phyloP scores from a whole-genome alignment of 2,888 invertebrate genomes.

The Notocelia uddmanniana region DNA sequence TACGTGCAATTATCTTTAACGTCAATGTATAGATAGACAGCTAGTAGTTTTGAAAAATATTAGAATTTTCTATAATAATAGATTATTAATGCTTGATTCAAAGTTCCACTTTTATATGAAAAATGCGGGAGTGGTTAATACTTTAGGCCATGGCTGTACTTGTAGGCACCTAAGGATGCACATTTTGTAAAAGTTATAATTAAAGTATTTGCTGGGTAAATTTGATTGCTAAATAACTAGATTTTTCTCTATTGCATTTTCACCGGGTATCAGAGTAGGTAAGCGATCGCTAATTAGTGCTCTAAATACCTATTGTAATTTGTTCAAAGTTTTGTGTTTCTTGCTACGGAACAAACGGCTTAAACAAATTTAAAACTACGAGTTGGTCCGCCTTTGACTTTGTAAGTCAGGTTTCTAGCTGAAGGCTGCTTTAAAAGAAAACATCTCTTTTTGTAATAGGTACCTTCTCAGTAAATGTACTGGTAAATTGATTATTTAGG shows the following conservation, averaged over 20 bases:
- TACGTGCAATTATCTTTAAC: too few species aligned
- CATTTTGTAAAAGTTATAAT: too few species aligned
- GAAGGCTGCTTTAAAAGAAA: constrained; percentile 15
- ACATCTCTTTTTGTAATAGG: neutral
- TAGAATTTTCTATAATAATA: too few species aligned
- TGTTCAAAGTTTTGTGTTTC: constrained; percentile 11
- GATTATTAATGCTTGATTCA: too few species aligned
- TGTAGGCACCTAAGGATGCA: too few species aligned
- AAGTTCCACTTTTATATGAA: too few species aligned
- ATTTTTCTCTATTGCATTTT: neutral
- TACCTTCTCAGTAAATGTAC: neutral
- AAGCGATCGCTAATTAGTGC: neutral
- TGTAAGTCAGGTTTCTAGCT: constrained; percentile 19
- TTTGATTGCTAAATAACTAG: neutral
- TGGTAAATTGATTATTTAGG: neutral
- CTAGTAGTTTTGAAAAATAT: too few species aligned
- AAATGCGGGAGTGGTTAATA: too few species aligned
- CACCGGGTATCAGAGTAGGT: neutral
- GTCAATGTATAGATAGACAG: too few species aligned
- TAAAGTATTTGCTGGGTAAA: neutral
- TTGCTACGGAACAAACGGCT: constrained; percentile 13
- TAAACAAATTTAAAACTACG: constrained; percentile 15
- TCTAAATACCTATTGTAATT: neutral
- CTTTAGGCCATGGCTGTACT: too few species aligned
- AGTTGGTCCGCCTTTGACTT: constrained; percentile 13